These are phyloP conservation scores for Labeo catla DNA, from an alignment of 2,113 vertebrate species.

Conservation along the genomic window DNA sequence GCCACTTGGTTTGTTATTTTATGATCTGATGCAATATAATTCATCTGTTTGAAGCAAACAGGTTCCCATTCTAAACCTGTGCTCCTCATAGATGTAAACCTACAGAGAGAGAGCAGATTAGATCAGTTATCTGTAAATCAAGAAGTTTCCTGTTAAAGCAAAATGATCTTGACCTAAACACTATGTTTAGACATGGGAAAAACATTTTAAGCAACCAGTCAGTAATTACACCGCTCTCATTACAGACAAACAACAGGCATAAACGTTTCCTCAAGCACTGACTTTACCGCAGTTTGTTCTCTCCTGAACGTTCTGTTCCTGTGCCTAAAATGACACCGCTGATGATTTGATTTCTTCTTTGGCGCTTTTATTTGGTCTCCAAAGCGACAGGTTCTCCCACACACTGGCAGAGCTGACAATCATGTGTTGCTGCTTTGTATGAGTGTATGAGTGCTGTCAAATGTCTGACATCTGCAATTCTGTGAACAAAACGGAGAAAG, in stretches of 20 bases:
- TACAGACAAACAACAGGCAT: not conserved
- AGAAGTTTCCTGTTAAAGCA: constrained; percentile 26
- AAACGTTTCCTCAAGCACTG: constrained; percentile 15
- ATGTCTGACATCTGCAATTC: constrained; percentile 8
- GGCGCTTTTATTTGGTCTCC: not conserved
- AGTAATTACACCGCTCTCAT: constrained; percentile 34
- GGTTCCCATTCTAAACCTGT: not conserved
- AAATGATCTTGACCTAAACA: not conserved
- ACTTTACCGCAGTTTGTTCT: not conserved
- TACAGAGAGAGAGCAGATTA: not conserved
- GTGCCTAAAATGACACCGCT: not conserved
- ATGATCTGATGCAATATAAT: not conserved
- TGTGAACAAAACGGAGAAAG: not conserved
- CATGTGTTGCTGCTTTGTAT: not conserved
- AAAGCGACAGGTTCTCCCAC: constrained; percentile 15
- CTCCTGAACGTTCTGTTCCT: not conserved
- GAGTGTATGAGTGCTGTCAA: not conserved
- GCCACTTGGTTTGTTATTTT: not conserved
- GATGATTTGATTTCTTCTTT: not conserved
- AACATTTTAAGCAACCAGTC: not conserved
- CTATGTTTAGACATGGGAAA: constrained; percentile 4
- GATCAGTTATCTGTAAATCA: not conserved
- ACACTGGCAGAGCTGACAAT: not conserved
- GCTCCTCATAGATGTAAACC: not conserved
- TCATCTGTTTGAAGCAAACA: not conserved